Evolutionary conservation across 2,797 vertebrate species (phyloP).

Genomic region (Galaxias olidus): DNA sequence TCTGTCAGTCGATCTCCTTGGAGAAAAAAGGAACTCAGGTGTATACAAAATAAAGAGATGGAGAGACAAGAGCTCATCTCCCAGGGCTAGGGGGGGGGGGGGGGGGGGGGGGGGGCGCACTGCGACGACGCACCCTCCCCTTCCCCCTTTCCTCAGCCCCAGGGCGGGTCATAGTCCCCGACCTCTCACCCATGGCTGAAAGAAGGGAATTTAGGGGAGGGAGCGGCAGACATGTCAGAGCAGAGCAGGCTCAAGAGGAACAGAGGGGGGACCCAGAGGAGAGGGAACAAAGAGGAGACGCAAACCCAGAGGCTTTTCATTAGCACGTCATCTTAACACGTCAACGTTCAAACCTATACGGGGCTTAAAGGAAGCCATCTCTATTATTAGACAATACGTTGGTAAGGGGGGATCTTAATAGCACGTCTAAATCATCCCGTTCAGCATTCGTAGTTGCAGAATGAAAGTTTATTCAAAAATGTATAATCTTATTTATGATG

Average conservation of each 20-base stretch:
- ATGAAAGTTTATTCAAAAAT: too few species aligned
- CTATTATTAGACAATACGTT: too few species aligned
- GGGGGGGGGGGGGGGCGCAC: too few species aligned
- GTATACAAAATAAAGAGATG: constrained; percentile 75
- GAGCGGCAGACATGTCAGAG: constrained; percentile 67
- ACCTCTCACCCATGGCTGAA: constrained; percentile 72
- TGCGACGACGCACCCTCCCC: constrained; percentile 20
- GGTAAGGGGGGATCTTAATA: too few species aligned
- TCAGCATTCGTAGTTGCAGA: too few species aligned
- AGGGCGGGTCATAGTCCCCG: constrained; percentile 71
- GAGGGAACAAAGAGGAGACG: neutral
- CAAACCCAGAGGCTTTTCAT: neutral
- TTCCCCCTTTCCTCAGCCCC: constrained; percentile 46
- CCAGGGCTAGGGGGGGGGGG: constrained; percentile 34
- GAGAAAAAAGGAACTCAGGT: constrained; percentile 68
- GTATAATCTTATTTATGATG: too few species aligned
- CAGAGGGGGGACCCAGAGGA: constrained; percentile 25
- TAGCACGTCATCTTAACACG: too few species aligned
- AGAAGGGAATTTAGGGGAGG: constrained; percentile 73
- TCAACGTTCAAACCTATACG: too few species aligned
- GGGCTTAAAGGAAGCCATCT: too few species aligned
- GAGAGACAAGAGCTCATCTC: constrained; percentile 48
- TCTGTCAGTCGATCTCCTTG: constrained; percentile 59
- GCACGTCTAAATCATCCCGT: too few species aligned
- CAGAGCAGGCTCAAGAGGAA: constrained; percentile 39